These are phyloP conservation scores for Epistrophe eligans DNA, from an alignment of 2,888 invertebrate genomes.

Conservation along the genomic window DNA sequence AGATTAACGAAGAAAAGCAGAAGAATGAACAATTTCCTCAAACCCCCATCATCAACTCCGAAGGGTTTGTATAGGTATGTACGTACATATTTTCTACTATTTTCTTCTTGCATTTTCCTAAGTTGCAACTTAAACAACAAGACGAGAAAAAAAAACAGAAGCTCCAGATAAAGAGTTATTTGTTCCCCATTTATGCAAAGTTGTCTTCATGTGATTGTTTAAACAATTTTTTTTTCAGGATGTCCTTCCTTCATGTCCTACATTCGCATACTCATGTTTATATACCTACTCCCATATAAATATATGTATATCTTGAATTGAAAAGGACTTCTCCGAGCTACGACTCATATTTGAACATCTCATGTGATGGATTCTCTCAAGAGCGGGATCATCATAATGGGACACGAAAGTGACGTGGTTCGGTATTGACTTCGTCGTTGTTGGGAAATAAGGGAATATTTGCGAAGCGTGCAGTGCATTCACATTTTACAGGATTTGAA, in stretches of 20 bases:
- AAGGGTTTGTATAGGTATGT: neutral
- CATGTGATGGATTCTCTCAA: constrained; percentile 66
- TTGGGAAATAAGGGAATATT: constrained; percentile 34
- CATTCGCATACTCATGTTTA: constrained; percentile 17
- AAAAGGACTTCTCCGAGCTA: constrained; percentile 27
- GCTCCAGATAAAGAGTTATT: constrained; percentile 38
- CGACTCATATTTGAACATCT: constrained; percentile 45
- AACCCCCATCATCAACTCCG: neutral
- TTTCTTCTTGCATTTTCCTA: constrained; percentile 34
- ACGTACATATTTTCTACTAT: neutral
- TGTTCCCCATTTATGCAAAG: constrained; percentile 40
- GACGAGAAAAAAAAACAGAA: neutral
- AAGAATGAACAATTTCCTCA: constrained; percentile 51
- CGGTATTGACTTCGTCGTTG: constrained; percentile 54
- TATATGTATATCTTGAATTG: constrained; percentile 1
- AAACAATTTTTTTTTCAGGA: constrained; percentile 49
- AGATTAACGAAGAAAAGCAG: constrained; percentile 52
- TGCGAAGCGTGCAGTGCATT: constrained; percentile 36
- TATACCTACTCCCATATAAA: neutral
- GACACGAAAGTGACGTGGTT: constrained; percentile 53
- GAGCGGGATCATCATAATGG: constrained; percentile 69
- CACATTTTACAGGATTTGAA: constrained; percentile 47
- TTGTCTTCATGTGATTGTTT: constrained; percentile 51
- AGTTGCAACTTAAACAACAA: constrained; percentile 33
- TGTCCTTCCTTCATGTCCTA: constrained; percentile 31